phyloP scores from a whole-genome alignment of 53 echinoderm and acorn worm species.

The Antedon mediterranea region DNA sequence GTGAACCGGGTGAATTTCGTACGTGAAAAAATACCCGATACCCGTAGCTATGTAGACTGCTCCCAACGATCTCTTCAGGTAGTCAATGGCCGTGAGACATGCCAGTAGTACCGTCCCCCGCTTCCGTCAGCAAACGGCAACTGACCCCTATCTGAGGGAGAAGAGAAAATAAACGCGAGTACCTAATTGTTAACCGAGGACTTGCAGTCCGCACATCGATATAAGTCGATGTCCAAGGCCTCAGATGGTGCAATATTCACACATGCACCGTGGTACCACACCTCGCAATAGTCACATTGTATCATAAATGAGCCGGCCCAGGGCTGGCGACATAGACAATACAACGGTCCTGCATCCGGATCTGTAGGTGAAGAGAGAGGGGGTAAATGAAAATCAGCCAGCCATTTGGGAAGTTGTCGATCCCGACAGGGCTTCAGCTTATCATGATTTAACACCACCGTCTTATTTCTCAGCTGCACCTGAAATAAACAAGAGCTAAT shows the following conservation, averaged over 20 bases:
- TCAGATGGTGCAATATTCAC: neutral
- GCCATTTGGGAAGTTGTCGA: conserved; percentile 18
- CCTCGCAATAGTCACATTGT: neutral
- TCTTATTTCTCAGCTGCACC: conserved; percentile 13
- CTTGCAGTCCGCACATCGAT: neutral
- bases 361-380: neutral
- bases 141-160: too few relatives aligned
- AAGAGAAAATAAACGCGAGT: too few relatives aligned
- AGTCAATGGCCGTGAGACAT: too few relatives aligned
- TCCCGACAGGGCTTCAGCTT: conserved; percentile 26
- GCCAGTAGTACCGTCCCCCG: too few relatives aligned
- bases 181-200: too few relatives aligned
- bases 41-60: too few relatives aligned
- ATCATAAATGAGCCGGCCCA: neutral
- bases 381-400: conserved; percentile 1
- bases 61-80: too few relatives aligned
- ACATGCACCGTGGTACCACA: neutral
- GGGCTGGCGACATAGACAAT: neutral
- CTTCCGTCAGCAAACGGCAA: too few relatives aligned
- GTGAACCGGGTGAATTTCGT: too few relatives aligned
- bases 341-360: neutral
- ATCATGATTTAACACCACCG: conserved; percentile 25
- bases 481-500: conserved; percentile 17
- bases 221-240: neutral
- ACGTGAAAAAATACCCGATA: too few relatives aligned